Base-by-base conservation (phyloP, 2,888 invertebrate genomes). In the Catocala fraxini region DNA sequence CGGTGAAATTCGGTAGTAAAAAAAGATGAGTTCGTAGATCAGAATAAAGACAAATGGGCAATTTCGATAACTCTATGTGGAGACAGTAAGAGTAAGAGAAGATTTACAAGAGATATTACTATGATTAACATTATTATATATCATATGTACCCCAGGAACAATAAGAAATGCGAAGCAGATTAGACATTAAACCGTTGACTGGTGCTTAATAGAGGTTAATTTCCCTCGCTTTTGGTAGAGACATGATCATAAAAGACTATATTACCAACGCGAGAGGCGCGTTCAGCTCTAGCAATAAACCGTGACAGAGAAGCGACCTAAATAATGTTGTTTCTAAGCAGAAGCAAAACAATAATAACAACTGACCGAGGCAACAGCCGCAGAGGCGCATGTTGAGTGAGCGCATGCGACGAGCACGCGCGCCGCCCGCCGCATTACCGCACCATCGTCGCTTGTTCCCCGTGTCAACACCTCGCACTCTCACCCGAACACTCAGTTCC, bases 311-410 rank as follows among this genome's bases (percentile, higher is more conserved):
- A 63, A 68, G 59, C 51, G 59, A 68, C 56, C 59, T 51, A 66
- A 60, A 60, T 61, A 42, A 56, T 59, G 59, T 46, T 51, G 41
- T 65, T 61, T 62, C 45, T 48, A 53, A 61, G 58, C 58, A 70
- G 48, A 54, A 60, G 15, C 51, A 61, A 47, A 63, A 63, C 62
- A 66, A 73, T 52, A 65, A 66, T 56, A 77, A 53, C 54, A 79
- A 91, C 92, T 87, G 87, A 93, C 93, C 93, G 73, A 92, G 86
- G 85, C 94, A 94, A 85, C 94, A 93, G 84, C 91, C 89, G 87
- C 94, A 94, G 79, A 93, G 89, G 84, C 93, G 94, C 94, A 94
- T 94, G 85, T 89, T 83, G 81, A 83, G 85, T 78, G 88, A 72
- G 84, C 89, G 89, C 87, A 83, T 84, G 83, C 85, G 88, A 73